Percentiles rank a stretch among this genome's conserved stretches.
phyloP scores from a whole-genome alignment of 2,888 invertebrate genomes.

The Tachina grossa region DNA sequence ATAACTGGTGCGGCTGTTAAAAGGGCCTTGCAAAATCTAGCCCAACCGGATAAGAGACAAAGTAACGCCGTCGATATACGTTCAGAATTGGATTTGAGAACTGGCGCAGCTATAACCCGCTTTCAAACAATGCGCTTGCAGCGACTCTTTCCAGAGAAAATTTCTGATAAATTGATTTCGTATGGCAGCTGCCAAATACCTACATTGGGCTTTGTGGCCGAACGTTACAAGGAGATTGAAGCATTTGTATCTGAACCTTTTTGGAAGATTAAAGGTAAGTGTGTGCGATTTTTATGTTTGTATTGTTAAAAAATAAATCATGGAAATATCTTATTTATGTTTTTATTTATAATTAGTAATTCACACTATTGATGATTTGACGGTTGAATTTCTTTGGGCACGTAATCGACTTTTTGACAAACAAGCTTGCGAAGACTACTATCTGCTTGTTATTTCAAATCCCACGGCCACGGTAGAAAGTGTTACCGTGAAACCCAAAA shows the following conservation, averaged over 20 bases:
- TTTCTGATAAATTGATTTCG: slow-evolving; percentile 93
- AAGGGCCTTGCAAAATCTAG: slow-evolving; percentile 91
- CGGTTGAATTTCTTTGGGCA: slow-evolving; percentile 94
- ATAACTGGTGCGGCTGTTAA: slow-evolving; percentile 93
- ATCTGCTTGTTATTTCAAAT: slow-evolving; percentile 90
- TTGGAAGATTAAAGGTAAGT: slow-evolving; percentile 94
- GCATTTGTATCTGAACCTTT: slow-evolving; percentile 96
- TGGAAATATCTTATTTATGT: background rate
- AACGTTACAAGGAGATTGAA: slow-evolving; percentile 95
- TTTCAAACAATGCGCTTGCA: slow-evolving; percentile 96
- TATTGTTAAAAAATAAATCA: background rate
- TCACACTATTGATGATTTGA: slow-evolving; percentile 89
- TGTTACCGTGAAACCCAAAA: slow-evolving; percentile 93
- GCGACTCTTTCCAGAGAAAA: slow-evolving; percentile 89
- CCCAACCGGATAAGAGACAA: slow-evolving; percentile 89
- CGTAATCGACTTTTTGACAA: slow-evolving; percentile 94
- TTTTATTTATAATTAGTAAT: slow-evolving; percentile 85
- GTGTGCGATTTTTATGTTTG: background rate
- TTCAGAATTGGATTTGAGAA: slow-evolving; percentile 94
- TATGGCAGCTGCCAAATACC: slow-evolving; percentile 99
- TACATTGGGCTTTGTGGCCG: slow-evolving; percentile 99
- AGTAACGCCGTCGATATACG: slow-evolving; percentile 98
- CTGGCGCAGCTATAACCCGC: slow-evolving; percentile 98
- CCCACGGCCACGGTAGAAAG: slow-evolving; percentile 89
- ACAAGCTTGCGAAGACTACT: slow-evolving; percentile 90